Conservation (phyloP, 1,140 invertebrate species). For the Scaptomyza hsui region DNA sequence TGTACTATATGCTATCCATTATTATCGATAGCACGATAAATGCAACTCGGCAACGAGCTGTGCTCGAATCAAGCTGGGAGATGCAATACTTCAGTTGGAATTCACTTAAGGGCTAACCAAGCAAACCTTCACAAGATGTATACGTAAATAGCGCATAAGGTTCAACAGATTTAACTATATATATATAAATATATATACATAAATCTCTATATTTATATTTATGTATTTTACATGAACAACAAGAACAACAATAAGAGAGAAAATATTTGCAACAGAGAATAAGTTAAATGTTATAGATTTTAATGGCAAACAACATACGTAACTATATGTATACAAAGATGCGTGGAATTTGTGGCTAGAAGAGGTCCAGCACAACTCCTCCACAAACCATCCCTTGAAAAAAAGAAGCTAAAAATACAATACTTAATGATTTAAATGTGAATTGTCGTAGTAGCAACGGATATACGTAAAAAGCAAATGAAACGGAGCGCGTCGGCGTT, state of each 20-base stretch:
- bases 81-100: conserved; percentile 52
- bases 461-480: conserved; percentile 67
- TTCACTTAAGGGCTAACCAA: conserved; percentile 61
- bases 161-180: conserved; percentile 54
- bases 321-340: conserved; percentile 61
- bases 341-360: conserved; percentile 43
- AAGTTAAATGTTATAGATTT: conserved; percentile 83
- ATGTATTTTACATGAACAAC: conserved; percentile 57
- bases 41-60: conserved; percentile 51
- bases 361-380: conserved; percentile 23
- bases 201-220: conserved; percentile 74
- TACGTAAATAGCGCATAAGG: conserved; percentile 81
- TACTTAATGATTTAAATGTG: conserved; percentile 71
- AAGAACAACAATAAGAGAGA: conserved; percentile 73
- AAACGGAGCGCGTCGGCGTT: conserved; percentile 36
- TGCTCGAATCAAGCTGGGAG: conserved; percentile 42
- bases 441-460: conserved; percentile 79
- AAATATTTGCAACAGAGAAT: conserved; percentile 49
- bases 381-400: neutral
- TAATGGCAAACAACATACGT: conserved; percentile 61
- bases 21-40: conserved; percentile 18
- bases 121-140: conserved; percentile 78
- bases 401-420: conserved; percentile 69
- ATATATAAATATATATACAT: conserved; percentile 45
- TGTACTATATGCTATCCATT: conserved; percentile 42